A percentile compares a stretch with the other conserved stretches of the same genome.
Evolutionary conservation across 2,113 vertebrate genomes (phyloP).

Genomic region (Catharus fuscescens): DNA sequence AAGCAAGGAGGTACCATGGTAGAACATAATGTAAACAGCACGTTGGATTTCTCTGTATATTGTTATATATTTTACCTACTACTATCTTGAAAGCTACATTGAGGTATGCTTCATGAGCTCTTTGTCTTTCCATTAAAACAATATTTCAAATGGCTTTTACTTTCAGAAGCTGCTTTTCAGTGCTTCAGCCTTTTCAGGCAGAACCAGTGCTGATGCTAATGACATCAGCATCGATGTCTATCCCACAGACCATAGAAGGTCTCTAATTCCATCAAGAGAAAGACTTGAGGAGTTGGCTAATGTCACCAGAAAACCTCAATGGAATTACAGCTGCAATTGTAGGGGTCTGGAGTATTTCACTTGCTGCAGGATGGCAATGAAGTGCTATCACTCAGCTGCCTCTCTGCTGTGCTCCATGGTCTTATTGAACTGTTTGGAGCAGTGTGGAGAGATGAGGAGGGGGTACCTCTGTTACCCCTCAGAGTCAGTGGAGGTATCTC

Average conservation of each 20-base stretch:
- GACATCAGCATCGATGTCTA: constrained; percentile 51
- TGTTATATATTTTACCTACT: neutral
- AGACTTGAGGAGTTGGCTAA: constrained; percentile 54
- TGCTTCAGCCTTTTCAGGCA: neutral
- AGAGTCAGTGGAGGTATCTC: neutral
- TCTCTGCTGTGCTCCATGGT: neutral
- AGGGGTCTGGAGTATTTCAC: neutral
- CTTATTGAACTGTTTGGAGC: neutral
- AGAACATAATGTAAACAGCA: neutral
- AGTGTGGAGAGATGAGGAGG: neutral
- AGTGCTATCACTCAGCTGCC: neutral
- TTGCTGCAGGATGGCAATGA: neutral
- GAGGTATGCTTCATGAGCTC: neutral
- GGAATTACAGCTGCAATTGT: constrained; percentile 23
- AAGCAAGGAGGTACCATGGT: neutral
- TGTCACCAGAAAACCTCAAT: constrained; percentile 46
- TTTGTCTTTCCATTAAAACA: neutral
- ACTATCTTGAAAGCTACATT: neutral
- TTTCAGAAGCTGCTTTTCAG: constrained; percentile 46
- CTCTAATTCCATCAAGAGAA: constrained; percentile 63
- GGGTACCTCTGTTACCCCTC: neutral
- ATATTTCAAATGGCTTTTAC: constrained; percentile 26
- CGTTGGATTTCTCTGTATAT: neutral
- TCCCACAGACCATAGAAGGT: constrained; percentile 45
- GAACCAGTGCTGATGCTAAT: constrained; percentile 12